phyloP scores from a whole-genome alignment of 2,797 vertebrate species.

The Melanogrammus aeglefinus region DNA sequence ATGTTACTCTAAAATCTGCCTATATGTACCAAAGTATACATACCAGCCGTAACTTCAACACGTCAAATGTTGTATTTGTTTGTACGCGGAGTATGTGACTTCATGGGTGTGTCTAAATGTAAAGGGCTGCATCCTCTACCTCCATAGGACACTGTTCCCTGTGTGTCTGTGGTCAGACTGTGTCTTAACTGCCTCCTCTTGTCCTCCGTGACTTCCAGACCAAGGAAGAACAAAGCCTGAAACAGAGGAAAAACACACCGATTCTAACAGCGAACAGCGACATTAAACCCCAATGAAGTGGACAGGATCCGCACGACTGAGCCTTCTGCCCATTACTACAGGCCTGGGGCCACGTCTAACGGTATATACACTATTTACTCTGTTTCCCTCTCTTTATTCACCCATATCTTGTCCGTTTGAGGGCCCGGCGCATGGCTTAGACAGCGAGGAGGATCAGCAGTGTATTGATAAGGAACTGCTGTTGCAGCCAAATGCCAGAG shows the following conservation, averaged over 20 bases:
- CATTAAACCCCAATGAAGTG: background rate
- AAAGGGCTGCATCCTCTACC: slow-evolving; percentile 61
- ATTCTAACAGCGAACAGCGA: background rate
- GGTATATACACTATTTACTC: background rate
- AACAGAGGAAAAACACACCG: background rate
- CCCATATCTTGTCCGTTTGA: background rate
- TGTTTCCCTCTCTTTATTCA: background rate
- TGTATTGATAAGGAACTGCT: background rate
- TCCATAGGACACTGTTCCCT: slow-evolving; percentile 87
- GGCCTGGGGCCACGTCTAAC: background rate
- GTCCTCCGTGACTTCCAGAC: slow-evolving; percentile 82
- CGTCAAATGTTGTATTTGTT: too few relatives aligned
- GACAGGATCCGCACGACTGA: background rate
- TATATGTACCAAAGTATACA: background rate
- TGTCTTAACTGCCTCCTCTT: slow-evolving; percentile 77
- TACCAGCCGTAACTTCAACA: background rate
- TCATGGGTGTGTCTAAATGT: background rate
- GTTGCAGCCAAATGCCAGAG: background rate
- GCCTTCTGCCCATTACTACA: background rate
- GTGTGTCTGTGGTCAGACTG: slow-evolving; percentile 79
- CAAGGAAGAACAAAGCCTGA: slow-evolving; percentile 84
- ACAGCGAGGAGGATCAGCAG: background rate
- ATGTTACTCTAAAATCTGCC: background rate
- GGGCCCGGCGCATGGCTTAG: background rate
- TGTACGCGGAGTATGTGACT: too few relatives aligned